phyloP scores from a whole-genome alignment of 2,113 vertebrate species.

The Mormoops blainvillei region DNA sequence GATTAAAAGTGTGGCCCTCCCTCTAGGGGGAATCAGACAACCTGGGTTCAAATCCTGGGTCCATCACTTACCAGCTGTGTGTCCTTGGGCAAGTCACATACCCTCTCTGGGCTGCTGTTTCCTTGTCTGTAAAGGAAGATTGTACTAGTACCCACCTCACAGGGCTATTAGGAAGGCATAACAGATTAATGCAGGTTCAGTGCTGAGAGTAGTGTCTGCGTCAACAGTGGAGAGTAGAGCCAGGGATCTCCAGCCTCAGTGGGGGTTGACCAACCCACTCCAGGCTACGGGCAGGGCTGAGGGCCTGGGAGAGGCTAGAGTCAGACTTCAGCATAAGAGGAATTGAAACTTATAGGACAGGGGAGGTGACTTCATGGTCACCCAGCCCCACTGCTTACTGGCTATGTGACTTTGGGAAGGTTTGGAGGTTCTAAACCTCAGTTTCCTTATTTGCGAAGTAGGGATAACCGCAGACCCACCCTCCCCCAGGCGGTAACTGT shows the following conservation, averaged over 20 bases:
- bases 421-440: not conserved
- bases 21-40: not conserved
- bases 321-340: not conserved
- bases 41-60: not conserved
- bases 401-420: not conserved
- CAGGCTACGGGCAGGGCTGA: not conserved
- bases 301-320: not conserved
- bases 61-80: not conserved
- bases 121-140: not conserved
- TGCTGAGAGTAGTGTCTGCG: not conserved
- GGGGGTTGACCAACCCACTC: too few relatives aligned
- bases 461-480: not conserved
- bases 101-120: not conserved
- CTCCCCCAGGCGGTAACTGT: accelerated
- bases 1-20: not conserved
- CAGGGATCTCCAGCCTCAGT: not conserved
- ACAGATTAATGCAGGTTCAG: not conserved
- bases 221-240: not conserved
- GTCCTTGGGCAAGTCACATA: not conserved
- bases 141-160: accelerated
- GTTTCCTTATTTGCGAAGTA: not conserved
- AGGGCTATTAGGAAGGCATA: not conserved
- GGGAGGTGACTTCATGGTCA: not conserved
- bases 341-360: accelerated
- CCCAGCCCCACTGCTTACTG: not conserved